Evolutionary conservation across 2,113 vertebrate species (phyloP), one percentile per base, ranked within the genome.

Genomic region (Archilochus colubris): DNA sequence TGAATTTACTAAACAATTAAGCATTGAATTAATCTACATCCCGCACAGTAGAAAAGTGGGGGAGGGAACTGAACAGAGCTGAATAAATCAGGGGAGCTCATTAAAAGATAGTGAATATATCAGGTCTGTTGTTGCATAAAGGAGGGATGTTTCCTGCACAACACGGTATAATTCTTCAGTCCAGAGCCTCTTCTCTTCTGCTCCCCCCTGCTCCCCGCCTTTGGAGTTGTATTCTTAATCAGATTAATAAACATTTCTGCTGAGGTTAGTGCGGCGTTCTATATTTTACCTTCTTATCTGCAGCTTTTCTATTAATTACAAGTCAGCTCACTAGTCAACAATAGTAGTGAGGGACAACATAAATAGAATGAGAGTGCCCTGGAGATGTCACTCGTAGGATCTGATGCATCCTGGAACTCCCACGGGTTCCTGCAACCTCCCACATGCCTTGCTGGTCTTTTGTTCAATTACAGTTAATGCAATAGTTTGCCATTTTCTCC

Each of bases 401-500:
- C 98, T 98, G 98, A 97, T 98, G 98, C 98, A 98, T 99, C 98
- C 98, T 98, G 98, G 98, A 97, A 98, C 98, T 99, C 99, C 99
- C 99, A 98, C 97, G 98, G 98, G 99, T 92, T 98, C 97, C 96
- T 97, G 97, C 98, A 98, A 98, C 98, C 98, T 99, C 99, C 99
- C 99, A 98, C 98, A 98, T 98, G 99, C 98, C 98, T 98, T 97
- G 97, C 98, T 96, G 92, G 98, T 99, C 99, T 99, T 99, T 99
- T 99, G 99, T 99, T 99, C 99, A 99, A 99, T 99, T 99, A 99
- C 98, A 99, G 98, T 99, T 99, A 99, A 99, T 99, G 98, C 98
- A 98, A 99, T 99, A 99, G 98, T 99, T 99, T 99, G 98, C 98
- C 98, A 98, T 99, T 98, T 99, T 98, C 98, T 98, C 98, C 95